Evolutionary conservation across 1,140 invertebrate species (phyloP), one percentile per base, ranked within the genome.

Genomic region (Eciton burchellii): DNA sequence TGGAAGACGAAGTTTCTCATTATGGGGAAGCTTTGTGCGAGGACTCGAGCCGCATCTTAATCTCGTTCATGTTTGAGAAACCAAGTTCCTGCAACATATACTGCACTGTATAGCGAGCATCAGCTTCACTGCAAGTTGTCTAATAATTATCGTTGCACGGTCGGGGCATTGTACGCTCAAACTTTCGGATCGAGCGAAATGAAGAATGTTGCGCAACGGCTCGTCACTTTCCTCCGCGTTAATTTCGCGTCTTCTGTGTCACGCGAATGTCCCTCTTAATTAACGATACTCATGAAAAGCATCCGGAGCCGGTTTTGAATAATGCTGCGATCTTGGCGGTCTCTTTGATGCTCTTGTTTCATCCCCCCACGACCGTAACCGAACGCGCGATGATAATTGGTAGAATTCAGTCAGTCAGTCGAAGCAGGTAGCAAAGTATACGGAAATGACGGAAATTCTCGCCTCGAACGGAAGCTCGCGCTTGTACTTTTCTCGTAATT

Each of bases 1-100:
- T 49, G 54, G 57, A 84, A 66, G 66, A 77, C 45, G 66, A 87
- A 84, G 85, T 87, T 88, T 81, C 72, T 82, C 82, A 70, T 71
- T 76, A 49, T 29, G 16, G 57, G 21, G 68, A 62, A 68, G 59
- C 85, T 68, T 60, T 81, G 59, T 29, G 41, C 35, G 60, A 82
- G 45, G 49, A 72, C 57, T 82, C 54, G 21, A 66, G 63, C 63
- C 6, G 54, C 73, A 84, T 16, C 57, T 88, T 84, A 87, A 88
- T 88, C 83, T 88, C 54, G 77, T 84, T 82, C 63, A 56, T 57
- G 65, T 66, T 72, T 41, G 21, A 21, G 35, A 8, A 54, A 87
- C 49, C 81, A 88, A 84, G 76, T 82, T 81, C 43, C 79, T 56
- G 82, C 82, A 87, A 87, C 72, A 84, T 54, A 45, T 54, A 45